Conservation (phyloP, 2,888 invertebrate genomes). For the Ferrisia virgata region DNA sequence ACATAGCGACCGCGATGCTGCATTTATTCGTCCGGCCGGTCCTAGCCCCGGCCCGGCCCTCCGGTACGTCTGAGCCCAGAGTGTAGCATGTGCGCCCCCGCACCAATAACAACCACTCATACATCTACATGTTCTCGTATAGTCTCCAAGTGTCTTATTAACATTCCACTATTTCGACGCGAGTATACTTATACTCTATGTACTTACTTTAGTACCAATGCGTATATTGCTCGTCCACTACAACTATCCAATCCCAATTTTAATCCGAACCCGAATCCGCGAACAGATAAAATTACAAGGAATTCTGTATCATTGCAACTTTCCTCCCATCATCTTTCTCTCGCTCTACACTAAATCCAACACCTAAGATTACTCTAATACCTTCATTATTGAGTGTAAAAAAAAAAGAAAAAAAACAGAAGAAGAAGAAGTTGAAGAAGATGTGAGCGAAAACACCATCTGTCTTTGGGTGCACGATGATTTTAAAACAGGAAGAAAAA, state of each 20-base stretch:
- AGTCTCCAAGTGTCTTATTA: constrained; percentile 15
- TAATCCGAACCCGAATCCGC: too few relatives aligned
- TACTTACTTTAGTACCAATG: background rate
- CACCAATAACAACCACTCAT: background rate
- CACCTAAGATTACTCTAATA: too few relatives aligned
- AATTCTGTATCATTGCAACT: too few relatives aligned
- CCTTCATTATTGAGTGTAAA: too few relatives aligned
- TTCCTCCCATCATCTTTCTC: too few relatives aligned
- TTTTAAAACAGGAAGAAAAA: background rate
- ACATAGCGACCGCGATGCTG: background rate
- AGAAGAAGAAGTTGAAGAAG: too few relatives aligned
- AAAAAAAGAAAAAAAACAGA: too few relatives aligned
- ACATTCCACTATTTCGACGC: background rate
- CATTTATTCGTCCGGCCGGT: background rate
- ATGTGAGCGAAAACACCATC: too few relatives aligned
- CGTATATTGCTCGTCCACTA: background rate
- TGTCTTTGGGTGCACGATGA: too few relatives aligned
- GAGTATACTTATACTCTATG: background rate
- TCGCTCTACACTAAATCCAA: too few relatives aligned
- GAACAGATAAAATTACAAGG: too few relatives aligned
- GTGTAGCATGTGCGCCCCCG: background rate
- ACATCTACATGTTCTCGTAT: background rate
- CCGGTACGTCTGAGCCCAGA: too few relatives aligned
- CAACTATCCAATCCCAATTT: background rate
- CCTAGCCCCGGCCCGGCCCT: background rate